Conservation (phyloP, 2,113 vertebrate species). For the Dicentrarchus labrax region DNA sequence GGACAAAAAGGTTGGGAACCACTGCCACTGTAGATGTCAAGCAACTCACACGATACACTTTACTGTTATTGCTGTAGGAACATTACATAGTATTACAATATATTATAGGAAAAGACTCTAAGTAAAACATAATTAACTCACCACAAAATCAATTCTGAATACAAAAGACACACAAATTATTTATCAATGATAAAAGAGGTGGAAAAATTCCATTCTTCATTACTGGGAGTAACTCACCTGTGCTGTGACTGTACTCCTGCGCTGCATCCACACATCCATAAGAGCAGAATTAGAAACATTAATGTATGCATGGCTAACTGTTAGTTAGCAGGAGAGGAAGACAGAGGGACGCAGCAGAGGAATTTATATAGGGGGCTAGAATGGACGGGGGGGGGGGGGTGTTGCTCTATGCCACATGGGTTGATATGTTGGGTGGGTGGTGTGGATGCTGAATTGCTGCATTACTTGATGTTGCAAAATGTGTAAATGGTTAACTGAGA, state of each 20-base stretch:
- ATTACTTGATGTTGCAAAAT: conserved; percentile 44
- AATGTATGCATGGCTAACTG: conserved; percentile 75
- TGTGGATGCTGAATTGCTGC: conserved; percentile 29
- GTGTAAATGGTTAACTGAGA: conserved; percentile 73
- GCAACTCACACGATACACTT: no score
- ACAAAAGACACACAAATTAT: no score
- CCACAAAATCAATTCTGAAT: no score
- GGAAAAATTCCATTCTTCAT: no score
- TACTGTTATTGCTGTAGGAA: no score
- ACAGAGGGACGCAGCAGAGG: not conserved
- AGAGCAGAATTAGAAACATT: conserved; percentile 65
- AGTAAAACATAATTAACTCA: no score
- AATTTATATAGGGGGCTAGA: conserved; percentile 59
- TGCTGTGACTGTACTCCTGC: conserved; percentile 26
- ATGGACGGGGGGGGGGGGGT: not conserved
- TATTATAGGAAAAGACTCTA: no score
- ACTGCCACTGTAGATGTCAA: no score
- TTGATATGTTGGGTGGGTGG: not conserved
- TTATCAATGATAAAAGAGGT: no score
- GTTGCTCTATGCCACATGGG: not conserved
- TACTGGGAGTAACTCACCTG: conserved; percentile 64
- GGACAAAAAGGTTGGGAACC: no score
- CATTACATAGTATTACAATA: no score
- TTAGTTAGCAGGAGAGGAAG: conserved; percentile 42
- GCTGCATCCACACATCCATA: conserved; percentile 70